Evolutionary conservation across 2,888 invertebrate genomes (phyloP), one percentile per base, ranked within the genome.

Genomic region (Bursaphelenchus okinawaensis): DNA sequence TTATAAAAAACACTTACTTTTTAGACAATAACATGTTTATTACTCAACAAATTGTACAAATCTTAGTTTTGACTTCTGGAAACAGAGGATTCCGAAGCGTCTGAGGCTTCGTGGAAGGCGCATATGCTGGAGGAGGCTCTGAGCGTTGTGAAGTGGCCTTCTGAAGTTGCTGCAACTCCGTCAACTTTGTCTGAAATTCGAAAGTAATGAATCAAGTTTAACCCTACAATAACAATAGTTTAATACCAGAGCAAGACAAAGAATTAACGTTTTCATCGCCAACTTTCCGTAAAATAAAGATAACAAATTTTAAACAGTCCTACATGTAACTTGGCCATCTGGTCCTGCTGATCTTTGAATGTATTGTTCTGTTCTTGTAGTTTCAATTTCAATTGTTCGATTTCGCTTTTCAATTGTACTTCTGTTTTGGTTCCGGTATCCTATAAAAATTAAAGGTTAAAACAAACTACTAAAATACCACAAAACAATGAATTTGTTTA

Each of bases 301-400:
- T n/a, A n/a, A n/a, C n/a, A n/a, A n/a, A n/a, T n/a, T n/a, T n/a
- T n/a, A n/a, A n/a, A n/a, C n/a, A n/a, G n/a, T n/a, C 57, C 22
- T 62, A 75, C 75, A 65, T 78, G 76, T 19, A 76, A 65, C 26
- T 69, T 63, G 16, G 67, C 66, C 79, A 79, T 77, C 62, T 79
- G 77, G 8, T 64, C 68, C 28, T 75, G 68, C 28, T 79, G 79
- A 8, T 76, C 78, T 59, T 73, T 70, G 64, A 76, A 75, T 6
- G 74, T 73, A 23, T 62, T 68, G 52, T 70, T 72, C 62, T 79
- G 79, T 62, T 79, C 74, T 50, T 69, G 68, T 26, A 79, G 69
- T 51, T 77, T 70, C 52, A 65, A 59, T 51, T 71, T 71, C 51
- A 79, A 66, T 6, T 58, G 57, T 12, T 75, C 77, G 26, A 79